Base-by-base conservation (phyloP, 2,888 invertebrate species). In the Leptinotarsa tumamoca region DNA sequence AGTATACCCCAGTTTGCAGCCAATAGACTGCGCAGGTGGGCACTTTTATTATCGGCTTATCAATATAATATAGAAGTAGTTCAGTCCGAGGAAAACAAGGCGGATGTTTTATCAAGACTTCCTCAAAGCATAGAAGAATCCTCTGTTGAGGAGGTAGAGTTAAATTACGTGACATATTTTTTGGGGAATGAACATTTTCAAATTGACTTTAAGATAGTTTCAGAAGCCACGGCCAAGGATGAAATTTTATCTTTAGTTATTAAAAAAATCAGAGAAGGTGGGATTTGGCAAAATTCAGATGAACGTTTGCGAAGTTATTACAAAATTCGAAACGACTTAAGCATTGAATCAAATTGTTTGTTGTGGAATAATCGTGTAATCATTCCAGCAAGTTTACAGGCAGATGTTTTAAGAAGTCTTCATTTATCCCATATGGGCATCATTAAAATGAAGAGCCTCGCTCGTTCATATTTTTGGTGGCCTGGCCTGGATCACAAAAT, bases 401-500 rank as follows among this genome's bases (percentile, higher is more conserved):
- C 13, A 51, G 13, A 15, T 51, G 14, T 51, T 13, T 51, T 51
- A 17, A 15, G 17, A 13, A 51, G 17, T 51, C 17, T 51, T 15
- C 51, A 51, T 51, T 51, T 17, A 15, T 15, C 51, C 14, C 51
- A 51, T 51, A 51, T 51, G 51, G 51, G 51, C 51, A 17, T 13
- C 14, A 17, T 51, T 17, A 51, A 51, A 17, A 51, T 51, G 51
- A 51, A 51, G 51, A 51, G 51, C 17, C 17, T 51, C 14, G 51
- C 51, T 17, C 51, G 51, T 51, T 51, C 51, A 17, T 51, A 51
- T 51, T 51, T 51, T 51, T 51, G 51, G 51, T 51, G 51, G 51
- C 51, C 51, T 51, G 51, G 51, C 17, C 17, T 51, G 17, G 51
- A 51, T 17, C 13, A 51, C 13, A 52, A 58, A 58, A 75, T 75